Evolutionary conservation across 2,113 vertebrate species (phyloP).

Genomic region (Vulpes vulpes): DNA sequence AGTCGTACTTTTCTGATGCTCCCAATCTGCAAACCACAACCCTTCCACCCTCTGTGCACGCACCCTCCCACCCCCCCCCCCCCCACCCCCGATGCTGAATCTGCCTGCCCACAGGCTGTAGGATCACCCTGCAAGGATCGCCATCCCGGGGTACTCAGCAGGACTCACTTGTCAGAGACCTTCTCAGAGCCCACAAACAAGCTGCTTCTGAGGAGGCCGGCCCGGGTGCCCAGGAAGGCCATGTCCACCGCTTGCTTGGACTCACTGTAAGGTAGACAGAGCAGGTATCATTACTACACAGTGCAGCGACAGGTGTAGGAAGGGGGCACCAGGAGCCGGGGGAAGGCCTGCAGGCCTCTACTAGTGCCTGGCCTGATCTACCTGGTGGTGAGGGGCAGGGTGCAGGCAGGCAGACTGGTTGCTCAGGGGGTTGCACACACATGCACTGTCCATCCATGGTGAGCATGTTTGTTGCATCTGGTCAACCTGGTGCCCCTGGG

Average conservation of each 20-base stretch:
- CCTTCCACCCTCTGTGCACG: neutral
- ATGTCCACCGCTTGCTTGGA: conserved; percentile 90
- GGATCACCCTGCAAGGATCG: neutral
- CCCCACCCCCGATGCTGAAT: neutral
- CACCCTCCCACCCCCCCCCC: too few relatives aligned
- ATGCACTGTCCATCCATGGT: neutral
- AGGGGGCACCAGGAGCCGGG: rapidly evolving
- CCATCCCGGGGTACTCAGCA: rapidly evolving
- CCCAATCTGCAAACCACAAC: neutral
- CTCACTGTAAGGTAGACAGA: conserved; percentile 82
- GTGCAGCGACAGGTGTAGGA: neutral
- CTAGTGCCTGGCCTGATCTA: too few relatives aligned
- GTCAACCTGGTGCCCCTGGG: neutral
- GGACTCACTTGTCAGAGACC: conserved; percentile 91
- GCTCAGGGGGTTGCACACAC: too few relatives aligned
- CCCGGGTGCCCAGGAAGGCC: conserved; percentile 95
- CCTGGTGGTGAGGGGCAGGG: neutral
- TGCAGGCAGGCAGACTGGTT: neutral
- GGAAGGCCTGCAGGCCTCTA: neutral
- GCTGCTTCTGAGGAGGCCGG: conserved; percentile 92
- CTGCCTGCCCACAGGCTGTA: neutral
- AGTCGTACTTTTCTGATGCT: neutral
- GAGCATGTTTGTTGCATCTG: neutral
- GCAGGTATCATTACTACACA: neutral
- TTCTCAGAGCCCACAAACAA: conserved; percentile 94